Evolutionary conservation across 2,113 vertebrate genomes (phyloP).

Genomic region (Tenrec ecaudatus): DNA sequence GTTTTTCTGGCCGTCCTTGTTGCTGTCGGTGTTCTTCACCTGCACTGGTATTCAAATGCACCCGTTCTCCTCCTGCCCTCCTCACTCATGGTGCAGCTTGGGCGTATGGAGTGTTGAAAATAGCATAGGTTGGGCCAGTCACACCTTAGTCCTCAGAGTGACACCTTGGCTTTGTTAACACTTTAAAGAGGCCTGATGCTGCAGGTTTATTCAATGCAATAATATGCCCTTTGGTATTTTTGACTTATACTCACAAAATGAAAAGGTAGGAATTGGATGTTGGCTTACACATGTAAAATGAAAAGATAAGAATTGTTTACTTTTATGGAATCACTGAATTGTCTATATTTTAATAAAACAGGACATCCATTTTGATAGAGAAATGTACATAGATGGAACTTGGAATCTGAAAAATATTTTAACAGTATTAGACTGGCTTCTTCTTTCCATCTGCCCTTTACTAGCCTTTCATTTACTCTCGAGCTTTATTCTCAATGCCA

Average conservation of each 20-base stretch:
- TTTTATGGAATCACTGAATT: neutral
- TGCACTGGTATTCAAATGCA: too few species aligned
- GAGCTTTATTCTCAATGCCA: conserved; percentile 2
- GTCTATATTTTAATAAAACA: conserved; percentile 50
- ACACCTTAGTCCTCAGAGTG: too few species aligned
- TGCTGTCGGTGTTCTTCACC: too few species aligned
- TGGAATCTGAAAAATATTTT: conserved; percentile 25
- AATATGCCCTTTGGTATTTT: too few species aligned
- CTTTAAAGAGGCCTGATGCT: too few species aligned
- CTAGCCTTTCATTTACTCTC: conserved; percentile 32
- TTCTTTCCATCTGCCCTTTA: conserved; percentile 9
- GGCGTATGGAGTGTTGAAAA: too few species aligned
- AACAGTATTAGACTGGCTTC: neutral
- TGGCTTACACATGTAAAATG: neutral
- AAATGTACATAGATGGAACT: conserved; percentile 31
- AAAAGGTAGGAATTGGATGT: neutral
- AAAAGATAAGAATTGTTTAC: conserved; percentile 17
- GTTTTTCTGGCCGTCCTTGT: too few species aligned
- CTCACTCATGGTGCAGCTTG: too few species aligned
- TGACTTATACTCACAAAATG: neutral
- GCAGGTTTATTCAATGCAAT: too few species aligned
- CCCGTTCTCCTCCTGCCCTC: too few species aligned
- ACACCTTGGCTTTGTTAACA: too few species aligned
- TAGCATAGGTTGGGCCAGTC: too few species aligned
- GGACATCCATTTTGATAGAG: conserved; percentile 14